Percentiles rank a stretch among this genome's conserved stretches.
Conservation (phyloP, 2,888 invertebrate species). For the Ecliptopera silaceata region DNA sequence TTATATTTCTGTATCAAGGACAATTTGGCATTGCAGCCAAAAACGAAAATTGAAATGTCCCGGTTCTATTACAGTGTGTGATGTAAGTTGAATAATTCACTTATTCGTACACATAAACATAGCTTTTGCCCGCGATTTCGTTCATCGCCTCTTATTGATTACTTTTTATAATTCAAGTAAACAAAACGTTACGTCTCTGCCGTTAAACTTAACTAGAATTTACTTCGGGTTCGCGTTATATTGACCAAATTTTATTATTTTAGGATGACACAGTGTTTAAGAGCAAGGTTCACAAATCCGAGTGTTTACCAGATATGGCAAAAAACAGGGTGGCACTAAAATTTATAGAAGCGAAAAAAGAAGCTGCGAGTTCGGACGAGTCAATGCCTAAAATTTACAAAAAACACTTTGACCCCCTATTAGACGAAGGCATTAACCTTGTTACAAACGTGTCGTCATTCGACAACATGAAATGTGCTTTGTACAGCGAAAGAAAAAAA, state of each 20-base stretch:
- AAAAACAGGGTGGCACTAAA: neutral
- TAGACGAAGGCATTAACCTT: neutral
- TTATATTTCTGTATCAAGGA: constrained; percentile 11
- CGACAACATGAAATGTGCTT: neutral
- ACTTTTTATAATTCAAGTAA: no score
- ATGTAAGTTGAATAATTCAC: constrained; percentile 13
- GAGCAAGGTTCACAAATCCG: neutral
- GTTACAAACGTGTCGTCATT: neutral
- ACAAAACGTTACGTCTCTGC: no score
- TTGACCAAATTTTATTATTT: no score
- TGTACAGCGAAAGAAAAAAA: neutral
- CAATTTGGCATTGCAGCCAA: constrained; percentile 14
- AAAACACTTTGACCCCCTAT: neutral
- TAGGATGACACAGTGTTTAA: neutral
- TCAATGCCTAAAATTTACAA: neutral
- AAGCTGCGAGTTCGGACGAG: neutral
- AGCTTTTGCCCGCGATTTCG: neutral
- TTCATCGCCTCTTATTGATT: no score
- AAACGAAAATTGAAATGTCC: constrained; percentile 13
- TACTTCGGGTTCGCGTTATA: no score
- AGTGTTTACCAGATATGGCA: neutral
- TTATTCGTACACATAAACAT: neutral
- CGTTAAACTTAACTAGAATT: no score
- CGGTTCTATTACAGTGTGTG: constrained; percentile 10
- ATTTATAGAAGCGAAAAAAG: neutral